Percentiles rank a stretch among this genome's conserved stretches.
Evolutionary conservation across 2,888 invertebrate genomes (phyloP).

Genomic region (Andricus quercusramuli): DNA sequence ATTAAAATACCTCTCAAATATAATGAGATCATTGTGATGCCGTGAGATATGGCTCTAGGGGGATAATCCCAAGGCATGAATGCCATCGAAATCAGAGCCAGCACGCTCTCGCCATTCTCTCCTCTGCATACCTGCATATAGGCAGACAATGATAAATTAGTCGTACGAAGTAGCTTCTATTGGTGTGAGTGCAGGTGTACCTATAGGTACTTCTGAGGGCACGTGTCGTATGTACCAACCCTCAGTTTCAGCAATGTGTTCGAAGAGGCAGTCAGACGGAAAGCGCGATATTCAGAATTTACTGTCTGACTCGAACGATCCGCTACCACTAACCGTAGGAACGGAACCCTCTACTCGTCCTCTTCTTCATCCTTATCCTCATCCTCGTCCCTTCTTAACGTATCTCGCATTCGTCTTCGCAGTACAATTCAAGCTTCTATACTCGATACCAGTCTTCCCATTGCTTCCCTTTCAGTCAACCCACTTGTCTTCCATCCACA

Average conservation of each 20-base stretch:
- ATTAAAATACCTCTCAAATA: not conserved
- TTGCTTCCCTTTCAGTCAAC: constrained; percentile 20
- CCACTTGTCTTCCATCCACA: constrained; percentile 34
- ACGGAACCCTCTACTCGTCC: constrained; percentile 29
- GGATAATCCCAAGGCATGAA: constrained; percentile 37
- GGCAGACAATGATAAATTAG: constrained; percentile 69
- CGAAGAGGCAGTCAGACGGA: constrained; percentile 50
- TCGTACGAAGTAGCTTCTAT: constrained; percentile 48
- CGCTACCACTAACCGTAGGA: constrained; percentile 42
- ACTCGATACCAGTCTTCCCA: constrained; percentile 19
- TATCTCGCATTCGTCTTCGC: constrained; percentile 34
- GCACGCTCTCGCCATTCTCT: constrained; percentile 27
- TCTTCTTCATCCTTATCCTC: not conserved
- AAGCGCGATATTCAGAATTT: constrained; percentile 53
- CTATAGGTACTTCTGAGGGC: constrained; percentile 43
- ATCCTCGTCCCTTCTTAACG: constrained; percentile 23
- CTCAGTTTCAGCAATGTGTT: constrained; percentile 46
- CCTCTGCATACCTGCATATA: constrained; percentile 42
- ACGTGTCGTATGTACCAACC: constrained; percentile 47
- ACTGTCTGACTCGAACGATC: constrained; percentile 51
- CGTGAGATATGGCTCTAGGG: constrained; percentile 22
- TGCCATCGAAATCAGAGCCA: constrained; percentile 39
- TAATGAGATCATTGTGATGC: constrained; percentile 32
- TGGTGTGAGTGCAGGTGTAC: constrained; percentile 47
- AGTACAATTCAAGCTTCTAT: constrained; percentile 33